These are phyloP conservation scores for Zenarchopterus dispar DNA, from an alignment of 2,797 vertebrate species.

Conservation along the genomic window DNA sequence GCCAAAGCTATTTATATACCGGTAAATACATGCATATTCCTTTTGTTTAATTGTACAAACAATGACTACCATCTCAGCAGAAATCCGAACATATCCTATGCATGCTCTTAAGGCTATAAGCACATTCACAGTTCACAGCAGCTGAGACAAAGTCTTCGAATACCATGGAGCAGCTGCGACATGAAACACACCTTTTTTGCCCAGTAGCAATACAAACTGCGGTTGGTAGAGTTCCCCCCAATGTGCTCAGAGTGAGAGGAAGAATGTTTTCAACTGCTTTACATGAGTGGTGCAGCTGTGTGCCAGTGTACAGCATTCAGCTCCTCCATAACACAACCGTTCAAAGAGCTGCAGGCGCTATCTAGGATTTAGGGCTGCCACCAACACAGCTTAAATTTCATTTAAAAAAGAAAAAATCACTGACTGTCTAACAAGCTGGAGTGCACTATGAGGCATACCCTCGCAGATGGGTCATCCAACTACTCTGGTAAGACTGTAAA, in stretches of 20 bases:
- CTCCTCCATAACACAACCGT: slow-evolving; percentile 54
- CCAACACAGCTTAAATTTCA: slow-evolving; percentile 67
- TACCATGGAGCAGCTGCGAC: slow-evolving; percentile 42
- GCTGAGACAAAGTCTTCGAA: slow-evolving; percentile 24
- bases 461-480: slow-evolving; percentile 36
- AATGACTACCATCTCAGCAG: too few species aligned
- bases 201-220: slow-evolving; percentile 30
- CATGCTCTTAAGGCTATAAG: slow-evolving; percentile 2
- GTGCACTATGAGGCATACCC: slow-evolving; percentile 40
- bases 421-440: slow-evolving; percentile 60
- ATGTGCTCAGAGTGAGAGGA: slow-evolving; percentile 50
- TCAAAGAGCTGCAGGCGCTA: slow-evolving; percentile 68
- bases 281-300: slow-evolving; percentile 73
- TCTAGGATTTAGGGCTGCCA: slow-evolving; percentile 71
- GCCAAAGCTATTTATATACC: neutral
- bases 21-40: neutral
- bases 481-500: slow-evolving; percentile 27
- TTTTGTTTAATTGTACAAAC: too few species aligned
- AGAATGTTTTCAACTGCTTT: slow-evolving; percentile 60
- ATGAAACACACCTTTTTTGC: slow-evolving; percentile 47
- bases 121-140: slow-evolving; percentile 23
- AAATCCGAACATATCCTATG: neutral
- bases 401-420: slow-evolving; percentile 58
- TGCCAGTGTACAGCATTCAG: slow-evolving; percentile 55
- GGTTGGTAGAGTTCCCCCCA: slow-evolving; percentile 54